Evolutionary conservation across 2,797 vertebrate species (phyloP).

Genomic region (Choloepus didactylus): DNA sequence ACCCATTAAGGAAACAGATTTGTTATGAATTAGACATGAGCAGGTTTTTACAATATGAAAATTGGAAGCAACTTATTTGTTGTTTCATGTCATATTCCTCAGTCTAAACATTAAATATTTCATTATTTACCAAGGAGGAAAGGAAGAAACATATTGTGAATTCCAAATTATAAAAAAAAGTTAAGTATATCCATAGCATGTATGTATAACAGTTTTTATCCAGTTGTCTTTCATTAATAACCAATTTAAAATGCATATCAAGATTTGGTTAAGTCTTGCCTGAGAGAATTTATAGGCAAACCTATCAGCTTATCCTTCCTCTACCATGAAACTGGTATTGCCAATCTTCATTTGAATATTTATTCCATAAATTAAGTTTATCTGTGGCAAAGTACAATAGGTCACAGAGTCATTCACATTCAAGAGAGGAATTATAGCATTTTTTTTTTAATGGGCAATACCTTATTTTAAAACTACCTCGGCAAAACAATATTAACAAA

Average conservation of each 20-base stretch:
- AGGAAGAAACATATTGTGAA: conserved; percentile 70
- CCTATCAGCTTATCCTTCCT: conserved; percentile 85
- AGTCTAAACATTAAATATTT: conserved; percentile 75
- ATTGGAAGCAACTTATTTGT: conserved; percentile 12
- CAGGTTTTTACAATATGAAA: conserved; percentile 62
- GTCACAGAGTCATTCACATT: conserved; percentile 69
- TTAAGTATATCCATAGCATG: conserved; percentile 71
- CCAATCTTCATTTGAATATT: background rate
- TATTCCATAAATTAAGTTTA: background rate
- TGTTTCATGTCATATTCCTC: conserved; percentile 50
- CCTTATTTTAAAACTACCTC: conserved; percentile 76
- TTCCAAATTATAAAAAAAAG: conserved; percentile 77
- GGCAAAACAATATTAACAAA: conserved; percentile 58
- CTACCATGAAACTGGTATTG: background rate
- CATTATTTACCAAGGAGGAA: conserved; percentile 69
- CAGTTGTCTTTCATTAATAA: conserved; percentile 11
- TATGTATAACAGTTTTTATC: background rate
- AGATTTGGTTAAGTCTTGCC: conserved; percentile 83
- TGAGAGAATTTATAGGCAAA: conserved; percentile 84
- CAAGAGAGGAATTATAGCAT: conserved; percentile 59
- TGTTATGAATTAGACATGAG: conserved; percentile 86
- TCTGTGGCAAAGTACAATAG: conserved; percentile 54
- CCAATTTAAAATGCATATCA: conserved; percentile 82
- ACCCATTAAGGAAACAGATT: conserved; percentile 92
- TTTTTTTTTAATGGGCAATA: background rate